These are phyloP conservation scores for Colaptes auratus DNA, from an alignment of 2,113 vertebrate species.

Conservation along the genomic window DNA sequence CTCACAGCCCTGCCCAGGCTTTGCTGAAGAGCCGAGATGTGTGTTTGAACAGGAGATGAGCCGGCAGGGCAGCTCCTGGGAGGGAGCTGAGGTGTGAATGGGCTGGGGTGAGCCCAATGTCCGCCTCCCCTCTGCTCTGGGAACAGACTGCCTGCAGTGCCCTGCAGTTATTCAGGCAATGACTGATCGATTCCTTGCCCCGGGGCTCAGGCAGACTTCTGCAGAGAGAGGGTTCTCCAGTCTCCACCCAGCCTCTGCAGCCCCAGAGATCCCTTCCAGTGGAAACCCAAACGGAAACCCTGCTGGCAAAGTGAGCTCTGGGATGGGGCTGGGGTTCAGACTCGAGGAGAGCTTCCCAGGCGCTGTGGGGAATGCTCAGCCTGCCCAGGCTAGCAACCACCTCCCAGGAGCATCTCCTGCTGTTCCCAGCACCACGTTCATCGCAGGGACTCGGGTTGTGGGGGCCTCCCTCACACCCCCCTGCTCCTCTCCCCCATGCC, in stretches of 20 bases:
- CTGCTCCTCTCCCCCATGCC: background rate
- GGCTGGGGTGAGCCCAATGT: background rate
- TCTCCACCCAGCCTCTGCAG: background rate
- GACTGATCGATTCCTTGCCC: slow-evolving; percentile 28
- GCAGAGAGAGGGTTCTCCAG: background rate
- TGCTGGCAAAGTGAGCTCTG: background rate
- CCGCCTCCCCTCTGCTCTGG: background rate
- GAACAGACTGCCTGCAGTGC: slow-evolving; percentile 11
- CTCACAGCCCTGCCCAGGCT: background rate
- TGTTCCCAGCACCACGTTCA: background rate
- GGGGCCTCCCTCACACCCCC: background rate
- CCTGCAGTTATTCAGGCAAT: slow-evolving; percentile 23
- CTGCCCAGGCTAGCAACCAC: background rate
- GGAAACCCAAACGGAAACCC: background rate
- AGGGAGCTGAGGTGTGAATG: background rate
- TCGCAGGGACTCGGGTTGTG: background rate
- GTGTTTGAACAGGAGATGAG: background rate
- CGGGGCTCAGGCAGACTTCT: background rate
- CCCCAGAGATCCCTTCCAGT: background rate
- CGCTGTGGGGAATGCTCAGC: background rate
- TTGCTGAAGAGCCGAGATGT: slow-evolving; percentile 6
- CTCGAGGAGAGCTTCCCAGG: background rate
- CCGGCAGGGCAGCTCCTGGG: background rate
- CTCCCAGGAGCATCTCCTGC: background rate
- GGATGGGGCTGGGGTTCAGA: background rate